These are phyloP conservation scores for Pomacea maculata DNA, from an alignment of 1,140 invertebrate genomes.

Conservation along the genomic window DNA sequence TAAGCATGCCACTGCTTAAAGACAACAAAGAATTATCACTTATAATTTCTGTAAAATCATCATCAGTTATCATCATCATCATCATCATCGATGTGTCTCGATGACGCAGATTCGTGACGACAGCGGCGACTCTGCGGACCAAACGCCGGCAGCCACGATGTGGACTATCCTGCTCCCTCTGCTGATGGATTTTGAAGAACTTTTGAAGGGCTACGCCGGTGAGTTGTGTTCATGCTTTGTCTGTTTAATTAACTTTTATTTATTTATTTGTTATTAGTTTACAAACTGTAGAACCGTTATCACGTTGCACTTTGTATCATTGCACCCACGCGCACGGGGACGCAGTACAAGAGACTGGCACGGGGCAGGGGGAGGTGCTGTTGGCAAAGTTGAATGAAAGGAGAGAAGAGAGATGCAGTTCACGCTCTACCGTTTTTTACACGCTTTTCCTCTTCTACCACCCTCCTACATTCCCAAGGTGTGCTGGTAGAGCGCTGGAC, in stretches of 20 bases:
- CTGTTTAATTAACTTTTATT: neutral
- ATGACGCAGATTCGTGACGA: slow-evolving; percentile 31
- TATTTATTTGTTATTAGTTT: too few species aligned
- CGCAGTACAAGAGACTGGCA: neutral
- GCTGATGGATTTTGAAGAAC: slow-evolving; percentile 55
- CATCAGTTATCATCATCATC: too few species aligned
- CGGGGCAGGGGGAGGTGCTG: neutral
- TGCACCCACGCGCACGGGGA: too few species aligned
- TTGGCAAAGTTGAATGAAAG: neutral
- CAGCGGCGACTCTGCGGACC: slow-evolving; percentile 36
- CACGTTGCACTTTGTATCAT: too few species aligned
- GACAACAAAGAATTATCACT: too few species aligned
- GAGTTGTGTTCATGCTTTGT: neutral
- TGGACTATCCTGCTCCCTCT: slow-evolving; percentile 56
- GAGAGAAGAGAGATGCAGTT: neutral
- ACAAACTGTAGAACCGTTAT: too few species aligned
- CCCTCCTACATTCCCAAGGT: slow-evolving; percentile 29
- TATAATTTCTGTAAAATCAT: too few species aligned
- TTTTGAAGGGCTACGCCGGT: slow-evolving; percentile 54
- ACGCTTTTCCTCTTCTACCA: neutral
- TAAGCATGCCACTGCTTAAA: too few species aligned
- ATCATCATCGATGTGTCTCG: too few species aligned
- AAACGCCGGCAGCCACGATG: slow-evolving; percentile 44
- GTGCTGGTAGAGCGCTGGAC: slow-evolving; percentile 43
- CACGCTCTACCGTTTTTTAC: neutral